Conservation (phyloP, 2,888 invertebrate species). For the Allygus modestus region DNA sequence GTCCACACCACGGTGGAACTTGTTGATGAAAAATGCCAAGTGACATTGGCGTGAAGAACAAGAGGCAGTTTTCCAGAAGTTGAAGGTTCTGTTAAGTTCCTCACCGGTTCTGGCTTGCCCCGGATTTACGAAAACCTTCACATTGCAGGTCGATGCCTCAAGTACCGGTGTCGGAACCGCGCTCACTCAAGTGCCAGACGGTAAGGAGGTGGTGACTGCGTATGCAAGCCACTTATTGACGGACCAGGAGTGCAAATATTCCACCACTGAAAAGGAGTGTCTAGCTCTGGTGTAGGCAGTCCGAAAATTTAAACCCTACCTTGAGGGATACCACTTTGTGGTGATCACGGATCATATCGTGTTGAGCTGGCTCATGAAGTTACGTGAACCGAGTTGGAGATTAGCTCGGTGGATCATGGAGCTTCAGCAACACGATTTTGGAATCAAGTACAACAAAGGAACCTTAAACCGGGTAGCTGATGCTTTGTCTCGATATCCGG, state of each 20-base stretch:
- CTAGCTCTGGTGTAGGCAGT: slow-evolving; percentile 69
- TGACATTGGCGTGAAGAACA: slow-evolving; percentile 36
- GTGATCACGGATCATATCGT: slow-evolving; percentile 64
- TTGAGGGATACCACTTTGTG: slow-evolving; percentile 68
- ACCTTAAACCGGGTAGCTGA: slow-evolving; percentile 28
- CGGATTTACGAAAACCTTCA: slow-evolving; percentile 63
- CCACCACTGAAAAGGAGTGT: slow-evolving; percentile 69
- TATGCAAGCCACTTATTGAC: slow-evolving; percentile 68
- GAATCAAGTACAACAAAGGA: slow-evolving; percentile 17
- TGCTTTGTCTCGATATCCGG: slow-evolving; percentile 21
- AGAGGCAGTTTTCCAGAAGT: not conserved
- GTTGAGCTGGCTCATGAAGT: slow-evolving; percentile 66
- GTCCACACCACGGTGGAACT: not conserved
- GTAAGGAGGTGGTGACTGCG: slow-evolving; percentile 67
- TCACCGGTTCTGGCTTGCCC: slow-evolving; percentile 65
- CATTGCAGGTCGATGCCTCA: slow-evolving; percentile 65
- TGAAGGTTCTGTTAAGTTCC: slow-evolving; percentile 45
- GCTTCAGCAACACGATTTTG: slow-evolving; percentile 60
- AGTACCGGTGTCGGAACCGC: slow-evolving; percentile 63
- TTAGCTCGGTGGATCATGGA: slow-evolving; percentile 68
- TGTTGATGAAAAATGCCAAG: slow-evolving; percentile 24
- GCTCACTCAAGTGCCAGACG: slow-evolving; percentile 67
- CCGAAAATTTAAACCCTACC: slow-evolving; percentile 67
- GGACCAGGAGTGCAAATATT: slow-evolving; percentile 67
- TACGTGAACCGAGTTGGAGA: slow-evolving; percentile 61